phyloP scores from a whole-genome alignment of 2,113 vertebrate species.

The Cervus canadensis region DNA sequence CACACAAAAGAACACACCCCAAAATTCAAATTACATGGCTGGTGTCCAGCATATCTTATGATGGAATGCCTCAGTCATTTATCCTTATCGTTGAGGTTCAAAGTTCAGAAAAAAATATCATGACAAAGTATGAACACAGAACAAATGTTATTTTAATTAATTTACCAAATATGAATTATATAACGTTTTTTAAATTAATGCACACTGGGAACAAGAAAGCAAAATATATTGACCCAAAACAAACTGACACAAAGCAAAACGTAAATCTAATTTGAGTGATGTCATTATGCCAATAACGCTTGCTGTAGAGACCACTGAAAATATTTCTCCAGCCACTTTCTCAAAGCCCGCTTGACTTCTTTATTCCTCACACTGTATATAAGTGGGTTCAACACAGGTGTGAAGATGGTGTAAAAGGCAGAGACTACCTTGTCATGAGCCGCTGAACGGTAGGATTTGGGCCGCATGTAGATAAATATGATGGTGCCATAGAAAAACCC shows the following conservation, averaged over 20 bases:
- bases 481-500: not conserved
- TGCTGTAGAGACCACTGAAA: fast-evolving
- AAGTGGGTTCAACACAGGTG: not conserved
- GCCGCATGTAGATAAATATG: not conserved
- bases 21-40: not conserved
- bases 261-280: too few relatives aligned
- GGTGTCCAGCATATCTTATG: not conserved
- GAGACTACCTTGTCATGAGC: not conserved
- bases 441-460: not conserved
- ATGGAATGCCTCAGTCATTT: not conserved
- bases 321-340: not conserved
- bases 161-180: not conserved
- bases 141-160: not conserved
- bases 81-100: not conserved
- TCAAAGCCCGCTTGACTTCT: slow-evolving; percentile 15
- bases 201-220: not conserved
- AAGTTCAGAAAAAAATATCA: not conserved
- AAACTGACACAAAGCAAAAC: not conserved
- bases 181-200: not conserved
- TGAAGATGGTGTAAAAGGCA: slow-evolving; percentile 15
- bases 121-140: fast-evolving
- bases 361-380: slow-evolving; percentile 36
- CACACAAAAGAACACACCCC: not conserved
- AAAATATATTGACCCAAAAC: not conserved
- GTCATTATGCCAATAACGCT: too few relatives aligned